Evolutionary conservation across 2,797 vertebrate species (phyloP).

Genomic region (Steatocranus sp.): DNA sequence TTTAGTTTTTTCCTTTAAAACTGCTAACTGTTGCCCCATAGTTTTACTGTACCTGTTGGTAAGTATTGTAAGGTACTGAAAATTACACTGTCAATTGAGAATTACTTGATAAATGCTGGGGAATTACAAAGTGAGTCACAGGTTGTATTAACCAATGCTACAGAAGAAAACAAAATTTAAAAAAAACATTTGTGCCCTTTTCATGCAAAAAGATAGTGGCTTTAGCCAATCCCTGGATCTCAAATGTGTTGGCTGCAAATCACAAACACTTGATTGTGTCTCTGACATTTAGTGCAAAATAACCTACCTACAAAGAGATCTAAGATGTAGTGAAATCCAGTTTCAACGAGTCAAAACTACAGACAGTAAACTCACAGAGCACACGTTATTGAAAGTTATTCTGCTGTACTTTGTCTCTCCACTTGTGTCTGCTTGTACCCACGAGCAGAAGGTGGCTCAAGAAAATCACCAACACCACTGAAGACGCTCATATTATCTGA

Average conservation of each 20-base stretch:
- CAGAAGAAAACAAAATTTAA: background rate
- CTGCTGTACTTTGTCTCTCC: background rate
- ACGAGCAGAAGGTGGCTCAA: background rate
- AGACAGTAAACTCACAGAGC: slow-evolving; percentile 30
- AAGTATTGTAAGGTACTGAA: background rate
- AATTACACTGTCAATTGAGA: background rate
- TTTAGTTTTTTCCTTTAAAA: background rate
- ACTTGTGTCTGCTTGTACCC: background rate
- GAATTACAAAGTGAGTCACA: background rate
- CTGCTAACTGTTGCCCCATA: background rate
- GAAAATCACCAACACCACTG: slow-evolving; percentile 12
- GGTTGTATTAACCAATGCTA: background rate
- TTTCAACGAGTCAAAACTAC: slow-evolving; percentile 37
- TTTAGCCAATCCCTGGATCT: slow-evolving; percentile 53
- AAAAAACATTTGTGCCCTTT: slow-evolving; percentile 48
- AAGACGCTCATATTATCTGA: slow-evolving; percentile 26
- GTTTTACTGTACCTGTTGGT: background rate
- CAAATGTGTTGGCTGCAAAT: slow-evolving; percentile 49
- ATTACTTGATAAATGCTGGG: background rate
- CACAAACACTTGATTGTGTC: slow-evolving; percentile 71
- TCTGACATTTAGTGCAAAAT: slow-evolving; percentile 76
- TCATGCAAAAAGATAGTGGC: slow-evolving; percentile 60
- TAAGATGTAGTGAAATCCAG: slow-evolving; percentile 44
- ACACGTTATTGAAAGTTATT: background rate
- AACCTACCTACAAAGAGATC: slow-evolving; percentile 37